phyloP scores from a whole-genome alignment of 2,888 invertebrate species.

The Smittia sp. region DNA sequence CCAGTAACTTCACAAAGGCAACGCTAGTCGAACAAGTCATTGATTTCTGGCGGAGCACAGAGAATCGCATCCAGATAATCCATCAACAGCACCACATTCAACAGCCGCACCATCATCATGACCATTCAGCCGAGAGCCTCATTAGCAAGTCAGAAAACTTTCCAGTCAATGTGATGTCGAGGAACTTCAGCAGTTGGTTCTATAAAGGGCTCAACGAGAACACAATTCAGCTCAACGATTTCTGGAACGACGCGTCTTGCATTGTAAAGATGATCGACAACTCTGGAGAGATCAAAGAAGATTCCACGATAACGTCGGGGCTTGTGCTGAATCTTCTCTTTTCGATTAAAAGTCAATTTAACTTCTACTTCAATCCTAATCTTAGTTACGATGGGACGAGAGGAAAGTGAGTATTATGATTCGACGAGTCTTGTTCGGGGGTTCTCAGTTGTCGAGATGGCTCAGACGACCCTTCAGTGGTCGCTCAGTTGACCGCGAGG shows the following conservation, averaged over 20 bases:
- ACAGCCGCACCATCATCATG: neutral
- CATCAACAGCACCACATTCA: neutral
- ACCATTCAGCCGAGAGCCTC: neutral
- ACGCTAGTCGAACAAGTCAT: constrained; percentile 55
- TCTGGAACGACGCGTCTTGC: constrained; percentile 57
- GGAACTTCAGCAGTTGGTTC: constrained; percentile 61
- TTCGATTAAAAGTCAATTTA: constrained; percentile 52
- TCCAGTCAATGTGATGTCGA: constrained; percentile 55
- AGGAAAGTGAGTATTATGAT: constrained; percentile 47
- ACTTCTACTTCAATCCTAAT: constrained; percentile 62
- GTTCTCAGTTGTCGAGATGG: no score
- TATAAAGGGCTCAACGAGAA: constrained; percentile 53
- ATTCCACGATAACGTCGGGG: constrained; percentile 47
- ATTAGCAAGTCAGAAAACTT: constrained; percentile 43
- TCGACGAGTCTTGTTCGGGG: no score
- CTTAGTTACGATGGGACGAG: constrained; percentile 58
- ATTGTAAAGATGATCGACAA: constrained; percentile 48
- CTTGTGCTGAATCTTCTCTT: constrained; percentile 51
- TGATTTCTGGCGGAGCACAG: constrained; percentile 52
- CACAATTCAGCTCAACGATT: constrained; percentile 55
- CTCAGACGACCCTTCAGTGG: no score
- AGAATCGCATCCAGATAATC: constrained; percentile 33
- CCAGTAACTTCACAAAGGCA: constrained; percentile 56
- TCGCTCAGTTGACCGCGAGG: no score
- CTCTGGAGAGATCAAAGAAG: constrained; percentile 45